phyloP scores from a whole-genome alignment of 1,140 invertebrate species.

The Cydia pomonella region DNA sequence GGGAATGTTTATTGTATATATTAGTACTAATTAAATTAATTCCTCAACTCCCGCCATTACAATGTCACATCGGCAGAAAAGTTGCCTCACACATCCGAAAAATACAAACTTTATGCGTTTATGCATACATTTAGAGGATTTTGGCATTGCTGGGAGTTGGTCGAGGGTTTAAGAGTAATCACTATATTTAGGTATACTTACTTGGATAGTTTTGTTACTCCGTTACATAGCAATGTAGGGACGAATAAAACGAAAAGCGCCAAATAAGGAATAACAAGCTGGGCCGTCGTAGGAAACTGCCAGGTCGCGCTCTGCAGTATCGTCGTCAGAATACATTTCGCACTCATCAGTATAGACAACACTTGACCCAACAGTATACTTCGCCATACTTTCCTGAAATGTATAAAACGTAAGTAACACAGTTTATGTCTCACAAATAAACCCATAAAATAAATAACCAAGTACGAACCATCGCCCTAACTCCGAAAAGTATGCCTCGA shows the following conservation, averaged over 20 bases:
- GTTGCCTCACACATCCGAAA: too few relatives aligned
- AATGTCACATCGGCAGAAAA: too few relatives aligned
- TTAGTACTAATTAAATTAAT: too few relatives aligned
- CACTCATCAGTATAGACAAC: constrained; percentile 87
- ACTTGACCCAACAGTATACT: constrained; percentile 89
- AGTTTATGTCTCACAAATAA: constrained; percentile 40
- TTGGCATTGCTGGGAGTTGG: too few relatives aligned
- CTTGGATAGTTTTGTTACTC: constrained; percentile 85
- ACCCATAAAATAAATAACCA: constrained; percentile 36
- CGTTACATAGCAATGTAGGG: constrained; percentile 87
- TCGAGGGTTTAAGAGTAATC: too few relatives aligned
- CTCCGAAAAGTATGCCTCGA: constrained; percentile 84
- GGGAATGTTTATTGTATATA: too few relatives aligned
- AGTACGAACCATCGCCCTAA: constrained; percentile 84
- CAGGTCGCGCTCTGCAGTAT: constrained; percentile 86
- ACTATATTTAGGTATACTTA: too few relatives aligned
- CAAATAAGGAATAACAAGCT: constrained; percentile 90
- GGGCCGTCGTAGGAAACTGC: constrained; percentile 88
- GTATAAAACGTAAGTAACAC: constrained; percentile 34
- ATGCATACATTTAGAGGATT: too few relatives aligned
- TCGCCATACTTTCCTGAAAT: constrained; percentile 87
- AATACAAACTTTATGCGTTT: too few relatives aligned
- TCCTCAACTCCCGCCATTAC: too few relatives aligned
- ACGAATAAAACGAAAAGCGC: constrained; percentile 89
- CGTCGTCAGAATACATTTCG: constrained; percentile 88